Percentiles rank a stretch among this genome's conserved stretches.
These are phyloP conservation scores for Chaetoderma sp. DNA, from an alignment of 2,888 invertebrate species.

Conservation along the genomic window DNA sequence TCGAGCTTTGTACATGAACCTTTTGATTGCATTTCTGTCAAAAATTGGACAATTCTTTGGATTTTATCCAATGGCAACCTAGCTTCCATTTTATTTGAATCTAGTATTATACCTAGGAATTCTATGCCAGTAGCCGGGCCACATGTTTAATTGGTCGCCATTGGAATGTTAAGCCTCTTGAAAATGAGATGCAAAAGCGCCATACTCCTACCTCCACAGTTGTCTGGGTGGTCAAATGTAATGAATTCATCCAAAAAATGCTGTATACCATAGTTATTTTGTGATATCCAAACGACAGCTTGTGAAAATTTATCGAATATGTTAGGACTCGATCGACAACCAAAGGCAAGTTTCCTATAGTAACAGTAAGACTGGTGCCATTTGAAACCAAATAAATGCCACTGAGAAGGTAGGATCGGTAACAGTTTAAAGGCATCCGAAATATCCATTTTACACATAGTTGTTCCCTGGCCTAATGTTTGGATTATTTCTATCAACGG, in stretches of 20 bases:
- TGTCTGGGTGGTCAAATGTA: too few species aligned
- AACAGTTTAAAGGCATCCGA: conserved; percentile 17
- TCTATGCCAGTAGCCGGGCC: conserved; percentile 29
- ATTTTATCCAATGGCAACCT: conserved; percentile 25
- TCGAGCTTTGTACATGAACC: conserved; percentile 29
- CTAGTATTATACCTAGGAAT: conserved; percentile 30
- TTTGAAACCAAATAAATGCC: conserved; percentile 14
- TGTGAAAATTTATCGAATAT: conserved; percentile 19
- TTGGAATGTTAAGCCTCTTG: conserved; percentile 18
- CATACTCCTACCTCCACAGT: conserved; percentile 10
- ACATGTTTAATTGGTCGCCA: conserved; percentile 23
- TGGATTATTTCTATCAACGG: too few species aligned
- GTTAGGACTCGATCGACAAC: conserved; percentile 12
- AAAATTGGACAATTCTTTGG: conserved; percentile 9
- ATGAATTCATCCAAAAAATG: conserved; percentile 26
- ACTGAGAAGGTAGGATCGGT: not conserved
- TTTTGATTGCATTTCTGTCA: not conserved
- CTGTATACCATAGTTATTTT: conserved; percentile 4
- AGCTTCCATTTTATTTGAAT: conserved; percentile 26
- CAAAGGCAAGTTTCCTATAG: conserved; percentile 17
- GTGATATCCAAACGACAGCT: conserved; percentile 17
- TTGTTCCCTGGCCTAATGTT: conserved; percentile 12
- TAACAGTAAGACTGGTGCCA: conserved; percentile 11
- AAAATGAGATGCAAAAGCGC: conserved; percentile 7
- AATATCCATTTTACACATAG: conserved; percentile 32